These are phyloP conservation scores for Trichacis sp. DNA, from an alignment of 2,888 invertebrate genomes.

Conservation along the genomic window DNA sequence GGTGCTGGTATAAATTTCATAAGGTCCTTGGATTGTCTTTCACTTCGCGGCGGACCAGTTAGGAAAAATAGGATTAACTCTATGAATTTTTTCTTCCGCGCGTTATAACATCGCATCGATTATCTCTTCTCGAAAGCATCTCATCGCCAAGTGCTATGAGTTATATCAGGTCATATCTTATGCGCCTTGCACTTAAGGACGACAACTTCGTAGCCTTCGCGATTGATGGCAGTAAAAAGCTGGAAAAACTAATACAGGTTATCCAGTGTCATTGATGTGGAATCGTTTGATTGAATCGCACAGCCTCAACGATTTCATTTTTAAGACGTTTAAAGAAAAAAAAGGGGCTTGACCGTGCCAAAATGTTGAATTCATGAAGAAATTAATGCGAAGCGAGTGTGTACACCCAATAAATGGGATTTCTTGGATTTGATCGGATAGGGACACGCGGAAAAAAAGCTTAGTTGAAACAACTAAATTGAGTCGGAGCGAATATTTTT, in stretches of 20 bases:
- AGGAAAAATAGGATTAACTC: conserved; percentile 21
- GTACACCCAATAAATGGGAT: no score
- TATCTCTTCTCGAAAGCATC: conserved; percentile 26
- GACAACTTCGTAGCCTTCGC: conserved; percentile 36
- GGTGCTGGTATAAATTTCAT: conserved; percentile 18
- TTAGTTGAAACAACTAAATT: no score
- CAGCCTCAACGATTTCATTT: neutral
- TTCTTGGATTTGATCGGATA: no score
- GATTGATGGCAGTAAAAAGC: conserved; percentile 15
- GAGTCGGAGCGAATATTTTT: no score
- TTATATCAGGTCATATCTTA: conserved; percentile 24
- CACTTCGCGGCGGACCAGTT: conserved; percentile 7
- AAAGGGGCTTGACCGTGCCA: neutral
- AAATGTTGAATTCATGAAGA: neutral
- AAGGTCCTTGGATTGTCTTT: conserved; percentile 36
- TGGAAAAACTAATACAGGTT: conserved; percentile 15
- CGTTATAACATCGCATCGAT: conserved; percentile 22
- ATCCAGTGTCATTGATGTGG: neutral
- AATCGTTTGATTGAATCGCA: neutral
- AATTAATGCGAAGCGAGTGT: neutral
- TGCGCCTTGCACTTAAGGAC: conserved; percentile 35
- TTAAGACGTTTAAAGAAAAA: neutral
- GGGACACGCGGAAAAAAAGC: no score
- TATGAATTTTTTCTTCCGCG: conserved; percentile 17
- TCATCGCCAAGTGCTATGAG: conserved; percentile 18